Evolutionary conservation across 2,888 invertebrate genomes (phyloP), one percentile per base, ranked within the genome.

Genomic region (Tipula unca): DNA sequence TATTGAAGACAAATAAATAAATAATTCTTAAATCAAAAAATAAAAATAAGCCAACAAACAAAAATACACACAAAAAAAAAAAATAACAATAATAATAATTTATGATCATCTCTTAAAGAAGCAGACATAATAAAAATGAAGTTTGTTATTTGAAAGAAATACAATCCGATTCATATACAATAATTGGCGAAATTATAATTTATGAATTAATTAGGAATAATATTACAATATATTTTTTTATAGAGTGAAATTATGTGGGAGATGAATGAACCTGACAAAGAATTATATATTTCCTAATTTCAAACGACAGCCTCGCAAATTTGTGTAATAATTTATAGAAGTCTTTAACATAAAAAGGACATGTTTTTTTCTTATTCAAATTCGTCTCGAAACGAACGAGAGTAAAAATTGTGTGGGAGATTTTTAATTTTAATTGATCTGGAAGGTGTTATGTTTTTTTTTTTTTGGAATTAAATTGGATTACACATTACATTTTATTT

Each of bases 1-100:
- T 13, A 69, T 69, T 69, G 69, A 69, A 69, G 69, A 69, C 69
- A 69, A 69, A 69, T 69, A 69, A 69, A 69, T 69, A 69, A 69
- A 69, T 69, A 69, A 69, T 69, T 69, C 25, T 69, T 69, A 69
- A 20, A 69, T 69, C 20, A 20, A 69, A 48, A 48, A 39, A n/a
- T 5, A 17, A 48, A 48, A 48, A 69, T 25, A 48, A 48, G 25
- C 48, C n/a, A 48, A 48, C 48, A 48, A 48, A 8, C 39, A 39
- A 48, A 32, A 4, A 32, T 6, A 32, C 32, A 32, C 48, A 54
- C 25, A 69, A 25, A 69, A 69, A 69, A 25, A 25, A n/a, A n/a
- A n/a, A n/a, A n/a, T n/a, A n/a, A n/a, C n/a, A n/a, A n/a, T 10
- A 25, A 25, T 69, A 69, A 69, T 69, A 69, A 69, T 69, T 69